Conservation (phyloP, 2,113 vertebrate genomes). For the Ariopsis seemanni region DNA sequence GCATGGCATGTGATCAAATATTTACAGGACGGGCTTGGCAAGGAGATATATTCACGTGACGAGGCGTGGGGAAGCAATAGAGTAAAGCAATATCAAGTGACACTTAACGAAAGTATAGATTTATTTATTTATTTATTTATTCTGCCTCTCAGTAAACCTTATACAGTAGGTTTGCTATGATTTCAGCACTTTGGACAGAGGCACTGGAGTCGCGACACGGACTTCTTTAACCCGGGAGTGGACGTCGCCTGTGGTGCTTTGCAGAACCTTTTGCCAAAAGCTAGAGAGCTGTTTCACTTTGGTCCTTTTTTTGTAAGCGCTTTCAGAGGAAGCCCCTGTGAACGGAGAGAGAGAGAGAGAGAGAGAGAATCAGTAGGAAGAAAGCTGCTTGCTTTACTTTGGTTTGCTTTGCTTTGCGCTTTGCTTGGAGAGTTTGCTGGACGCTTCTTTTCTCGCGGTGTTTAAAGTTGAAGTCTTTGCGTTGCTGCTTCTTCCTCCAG, state of each 20-base stretch:
- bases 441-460: constrained; percentile 65
- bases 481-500: constrained; percentile 77
- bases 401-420: constrained; percentile 28
- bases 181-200: constrained; percentile 96
- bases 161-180: constrained; percentile 67
- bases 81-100: constrained; percentile 81
- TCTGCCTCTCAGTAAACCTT: constrained; percentile 69
- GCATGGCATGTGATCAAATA: constrained; percentile 90
- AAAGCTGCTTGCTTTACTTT: constrained; percentile 22
- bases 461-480: constrained; percentile 84
- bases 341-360: constrained; percentile 44
- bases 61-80: constrained; percentile 78
- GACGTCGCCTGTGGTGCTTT: constrained; percentile 74
- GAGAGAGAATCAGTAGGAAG: constrained; percentile 19
- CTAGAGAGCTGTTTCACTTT: constrained; percentile 64
- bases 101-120: constrained; percentile 80
- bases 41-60: constrained; percentile 84
- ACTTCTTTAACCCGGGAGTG: constrained; percentile 72
- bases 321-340: constrained; percentile 35
- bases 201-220: constrained; percentile 74
- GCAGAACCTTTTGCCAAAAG: constrained; percentile 69
- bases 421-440: constrained; percentile 67
- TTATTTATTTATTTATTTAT: constrained; percentile 56
- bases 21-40: constrained; percentile 84
- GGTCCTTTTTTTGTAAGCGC: constrained; percentile 65